Evolutionary conservation across 2,113 vertebrate genomes (phyloP), one percentile per base, ranked within the genome.

Genomic region (Rhegmatorhina hoffmannsi): DNA sequence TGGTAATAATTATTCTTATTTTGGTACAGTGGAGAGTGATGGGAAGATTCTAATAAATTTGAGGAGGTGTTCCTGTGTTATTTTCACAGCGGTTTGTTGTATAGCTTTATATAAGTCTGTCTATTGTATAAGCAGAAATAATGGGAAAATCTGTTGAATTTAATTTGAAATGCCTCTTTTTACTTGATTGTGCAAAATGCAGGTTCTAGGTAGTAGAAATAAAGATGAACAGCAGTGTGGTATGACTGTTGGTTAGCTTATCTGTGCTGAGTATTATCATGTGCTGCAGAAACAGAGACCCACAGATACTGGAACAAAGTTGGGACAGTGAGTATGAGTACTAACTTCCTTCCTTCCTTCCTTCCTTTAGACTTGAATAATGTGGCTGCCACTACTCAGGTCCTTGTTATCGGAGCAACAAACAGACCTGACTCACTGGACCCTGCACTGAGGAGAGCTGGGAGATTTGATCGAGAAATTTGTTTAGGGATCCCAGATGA

Each of bases 401-500:
- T 99, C 17, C 96, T 99, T 81, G 98, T 99, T 68, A 99, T 99
- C 2, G 99, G 99, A 5, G 99, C 99, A 86, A 99, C 99, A 19
- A 99, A 99, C 97, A 98, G 99, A 33, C 99, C 99, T 5, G 99
- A 99, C 91, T 98, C 99, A 0, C 85, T 99, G 77, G 99, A 99
- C 93, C 99, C 99, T 2, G 99, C 99, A 4, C 97, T 99, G 76
- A 98, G 99, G 56, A 97, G 99, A 33, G 99, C 99, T 1, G 99
- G 99, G 11, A 99, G 99, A 83, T 99, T 99, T 13, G 99, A 99
- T 97, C 91, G 98, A 91, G 99, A 99, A 93, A 99, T 99, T 96
- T 99, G 99, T 95, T 96, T 99, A 9, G 99, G 99, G 9, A 99
- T 99, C 89, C 99, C 99, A 2, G 99, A 99, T 62, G 99, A 99